Base-by-base conservation (phyloP, 2,113 vertebrate species). In the Engraulis encrasicolus region DNA sequence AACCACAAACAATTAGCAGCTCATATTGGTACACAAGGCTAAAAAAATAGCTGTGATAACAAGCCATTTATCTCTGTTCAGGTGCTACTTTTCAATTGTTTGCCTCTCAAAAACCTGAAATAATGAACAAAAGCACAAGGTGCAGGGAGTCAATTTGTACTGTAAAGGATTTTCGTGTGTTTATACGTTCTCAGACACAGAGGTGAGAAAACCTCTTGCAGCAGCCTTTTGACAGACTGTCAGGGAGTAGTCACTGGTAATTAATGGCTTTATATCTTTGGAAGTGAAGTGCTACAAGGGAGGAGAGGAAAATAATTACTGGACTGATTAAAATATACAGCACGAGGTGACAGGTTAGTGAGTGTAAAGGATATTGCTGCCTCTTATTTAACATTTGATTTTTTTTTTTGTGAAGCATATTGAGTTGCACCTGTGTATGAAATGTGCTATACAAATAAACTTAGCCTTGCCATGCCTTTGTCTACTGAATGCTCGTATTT, bases 141-240 rank as follows among this genome's bases (percentile, higher is more conserved):
- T 50, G 81, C 20, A 34, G 81, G 78, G 52, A 84, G 78, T 0
- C n/a, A 1, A n/a, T 54, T 82, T 50, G n/a, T n/a, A n/a, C n/a
- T n/a, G n/a, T n/a, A n/a, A n/a, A n/a, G n/a, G n/a, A n/a, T 1
- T 81, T 54, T 6, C 87, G 83, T 78, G 83, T 80, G 74, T 12
- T 61, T 85, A 71, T 83, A 78, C 27, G 66, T 48, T 81, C 79
- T 1, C 81, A 52, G 19, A 78, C 40, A 27, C 27, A n/a, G 77
- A 89, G 86, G 92, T 91, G 92, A 89, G 89, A 90, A 87, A 86
- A 19, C 79, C 58, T 74, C 80, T 82, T 88, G n/a, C 81, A 82
- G 84, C 84, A 80, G 78, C 81, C 80, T 85, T 85, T 84, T 87
- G 84, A 36, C 66, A 61, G 79, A 49, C 88, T 90, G 91, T 92